These are phyloP conservation scores for Triplophysa rosa DNA, from an alignment of 2,113 vertebrate species.

Conservation along the genomic window DNA sequence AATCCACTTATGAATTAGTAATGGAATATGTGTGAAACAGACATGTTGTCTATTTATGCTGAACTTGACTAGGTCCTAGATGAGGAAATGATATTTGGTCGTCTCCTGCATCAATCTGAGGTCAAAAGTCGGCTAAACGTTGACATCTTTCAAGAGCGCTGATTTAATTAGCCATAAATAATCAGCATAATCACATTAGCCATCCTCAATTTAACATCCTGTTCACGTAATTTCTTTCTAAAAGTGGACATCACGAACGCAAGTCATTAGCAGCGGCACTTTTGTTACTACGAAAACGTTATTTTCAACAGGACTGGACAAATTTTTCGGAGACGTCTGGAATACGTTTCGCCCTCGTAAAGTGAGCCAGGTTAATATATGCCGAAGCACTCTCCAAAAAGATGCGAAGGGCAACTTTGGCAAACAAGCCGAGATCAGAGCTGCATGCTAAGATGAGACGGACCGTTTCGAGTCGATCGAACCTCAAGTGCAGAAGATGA, in stretches of 20 bases:
- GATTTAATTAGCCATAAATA: slow-evolving; percentile 65
- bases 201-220: slow-evolving; percentile 60
- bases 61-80: slow-evolving; percentile 33
- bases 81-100: background rate
- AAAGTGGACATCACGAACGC: background rate
- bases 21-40: slow-evolving; percentile 53
- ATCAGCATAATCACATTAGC: slow-evolving; percentile 70
- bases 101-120: slow-evolving; percentile 33
- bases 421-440: slow-evolving; percentile 27
- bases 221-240: slow-evolving; percentile 11
- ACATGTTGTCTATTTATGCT: slow-evolving; percentile 52
- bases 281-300: background rate
- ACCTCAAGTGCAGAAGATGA: background rate
- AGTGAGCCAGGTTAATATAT: slow-evolving; percentile 28
- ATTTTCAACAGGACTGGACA: slow-evolving; percentile 23
- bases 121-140: slow-evolving; percentile 61
- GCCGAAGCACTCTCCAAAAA: slow-evolving; percentile 15
- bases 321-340: background rate
- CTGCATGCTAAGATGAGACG: slow-evolving; percentile 29
- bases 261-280: background rate
- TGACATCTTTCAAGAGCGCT: slow-evolving; percentile 51
- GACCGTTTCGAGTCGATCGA: slow-evolving; percentile 14
- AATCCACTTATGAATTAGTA: slow-evolving; percentile 70
- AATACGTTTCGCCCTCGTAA: slow-evolving; percentile 1
- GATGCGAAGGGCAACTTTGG: slow-evolving; percentile 31